Conservation (phyloP, 2,797 vertebrate genomes). For the Orestias chungarensis region DNA sequence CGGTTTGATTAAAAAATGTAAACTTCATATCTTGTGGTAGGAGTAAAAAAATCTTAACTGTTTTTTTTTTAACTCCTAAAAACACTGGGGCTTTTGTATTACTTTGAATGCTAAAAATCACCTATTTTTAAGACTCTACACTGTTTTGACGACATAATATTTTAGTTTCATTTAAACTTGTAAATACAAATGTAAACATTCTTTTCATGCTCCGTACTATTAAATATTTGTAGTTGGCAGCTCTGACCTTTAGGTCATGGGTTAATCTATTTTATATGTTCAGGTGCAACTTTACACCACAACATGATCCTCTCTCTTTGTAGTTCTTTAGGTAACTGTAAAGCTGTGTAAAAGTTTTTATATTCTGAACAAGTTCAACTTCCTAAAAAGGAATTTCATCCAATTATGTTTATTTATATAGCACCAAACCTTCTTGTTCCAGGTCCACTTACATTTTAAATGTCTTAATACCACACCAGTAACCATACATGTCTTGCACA, state of each 20-base stretch:
- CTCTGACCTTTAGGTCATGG: not conserved
- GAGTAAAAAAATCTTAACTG: not conserved
- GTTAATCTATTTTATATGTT: not conserved
- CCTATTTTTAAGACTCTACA: not conserved
- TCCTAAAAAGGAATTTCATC: too few relatives aligned
- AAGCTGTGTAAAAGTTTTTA: too few relatives aligned
- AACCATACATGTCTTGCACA: too few relatives aligned
- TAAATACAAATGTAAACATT: not conserved
- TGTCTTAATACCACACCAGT: too few relatives aligned
- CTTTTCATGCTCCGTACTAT: not conserved
- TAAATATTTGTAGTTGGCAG: not conserved
- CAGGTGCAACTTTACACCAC: too few relatives aligned
- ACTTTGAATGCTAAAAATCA: not conserved
- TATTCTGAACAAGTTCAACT: not conserved
- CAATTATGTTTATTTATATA: too few relatives aligned
- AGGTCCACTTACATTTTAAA: too few relatives aligned
- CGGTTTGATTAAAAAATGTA: too few relatives aligned
- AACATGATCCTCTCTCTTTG: not conserved
- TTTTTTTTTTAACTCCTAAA: not conserved
- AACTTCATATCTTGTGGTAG: too few relatives aligned
- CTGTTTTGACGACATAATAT: not conserved
- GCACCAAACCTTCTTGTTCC: too few relatives aligned
- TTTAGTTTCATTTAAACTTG: not conserved
- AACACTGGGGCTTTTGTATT: not conserved
- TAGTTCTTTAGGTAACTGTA: not conserved